Conservation (phyloP, 1,140 invertebrate species). For the Galendromus occidentalis region DNA sequence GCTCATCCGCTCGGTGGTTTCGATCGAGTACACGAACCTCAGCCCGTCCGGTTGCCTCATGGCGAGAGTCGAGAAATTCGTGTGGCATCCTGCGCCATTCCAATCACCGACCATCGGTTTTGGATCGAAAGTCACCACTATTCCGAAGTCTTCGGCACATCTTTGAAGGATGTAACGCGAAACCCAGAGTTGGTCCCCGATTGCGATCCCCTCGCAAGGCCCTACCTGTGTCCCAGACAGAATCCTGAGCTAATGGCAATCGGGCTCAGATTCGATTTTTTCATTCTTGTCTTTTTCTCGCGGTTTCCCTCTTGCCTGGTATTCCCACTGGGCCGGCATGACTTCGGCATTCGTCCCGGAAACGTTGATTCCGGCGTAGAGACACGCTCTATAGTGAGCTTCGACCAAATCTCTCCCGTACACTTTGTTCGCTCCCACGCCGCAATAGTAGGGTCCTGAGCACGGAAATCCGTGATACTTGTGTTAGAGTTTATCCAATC, state of each 20-base stretch:
- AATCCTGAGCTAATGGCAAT: background rate
- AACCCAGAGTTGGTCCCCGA: constrained; percentile 73
- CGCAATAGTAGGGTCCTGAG: constrained; percentile 77
- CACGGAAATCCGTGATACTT: background rate
- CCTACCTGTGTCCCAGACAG: constrained; percentile 37
- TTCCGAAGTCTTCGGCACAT: constrained; percentile 71
- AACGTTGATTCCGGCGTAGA: constrained; percentile 70
- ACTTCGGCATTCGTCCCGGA: constrained; percentile 82
- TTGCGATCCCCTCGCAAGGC: constrained; percentile 52
- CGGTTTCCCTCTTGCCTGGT: background rate
- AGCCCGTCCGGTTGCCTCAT: constrained; percentile 65
- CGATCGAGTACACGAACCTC: constrained; percentile 27
- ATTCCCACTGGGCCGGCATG: constrained; percentile 49
- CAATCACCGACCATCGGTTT: constrained; percentile 60
- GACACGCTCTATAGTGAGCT: constrained; percentile 52
- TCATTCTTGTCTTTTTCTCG: background rate
- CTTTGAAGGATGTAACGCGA: constrained; percentile 57
- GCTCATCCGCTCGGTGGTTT: background rate
- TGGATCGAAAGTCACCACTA: constrained; percentile 64
- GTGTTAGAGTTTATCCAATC: background rate
- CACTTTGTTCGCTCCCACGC: constrained; percentile 75
- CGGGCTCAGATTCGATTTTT: background rate
- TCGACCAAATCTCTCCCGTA: constrained; percentile 80
- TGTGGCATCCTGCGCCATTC: constrained; percentile 68
- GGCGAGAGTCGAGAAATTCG: constrained; percentile 64